Percentiles rank a stretch among this genome's conserved stretches.
Evolutionary conservation across 2,888 invertebrate genomes (phyloP).

Genomic region (Encarsia formosa): DNA sequence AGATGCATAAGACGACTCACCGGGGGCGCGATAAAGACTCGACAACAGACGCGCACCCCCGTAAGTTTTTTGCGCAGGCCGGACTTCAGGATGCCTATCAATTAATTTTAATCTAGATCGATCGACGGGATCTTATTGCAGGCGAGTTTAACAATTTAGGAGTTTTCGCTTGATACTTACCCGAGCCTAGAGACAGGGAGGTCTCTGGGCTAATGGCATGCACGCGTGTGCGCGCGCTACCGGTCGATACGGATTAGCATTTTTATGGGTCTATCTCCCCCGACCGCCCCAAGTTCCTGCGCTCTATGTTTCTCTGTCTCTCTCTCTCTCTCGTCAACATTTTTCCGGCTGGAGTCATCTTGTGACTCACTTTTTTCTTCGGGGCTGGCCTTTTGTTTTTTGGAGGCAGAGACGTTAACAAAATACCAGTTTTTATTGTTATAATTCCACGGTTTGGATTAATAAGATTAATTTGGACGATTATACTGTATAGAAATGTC

Average conservation of each 20-base stretch:
- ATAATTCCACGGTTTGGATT: no score
- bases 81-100: slow-evolving; percentile 40
- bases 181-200: slow-evolving; percentile 33
- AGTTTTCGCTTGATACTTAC: neutral
- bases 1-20: slow-evolving; percentile 53
- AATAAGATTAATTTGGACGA: no score
- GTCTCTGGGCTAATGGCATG: slow-evolving; percentile 52
- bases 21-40: slow-evolving; percentile 53
- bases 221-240: slow-evolving; percentile 26
- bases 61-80: slow-evolving; percentile 5
- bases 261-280: slow-evolving; percentile 51
- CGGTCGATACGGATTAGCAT: slow-evolving; percentile 52
- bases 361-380: no score
- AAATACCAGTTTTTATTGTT: no score
- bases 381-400: no score
- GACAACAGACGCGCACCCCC: slow-evolving; percentile 45
- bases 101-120: slow-evolving; percentile 53
- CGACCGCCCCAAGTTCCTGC: slow-evolving; percentile 34
- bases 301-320: slow-evolving; percentile 9
- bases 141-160: neutral
- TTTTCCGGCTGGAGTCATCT: slow-evolving; percentile 23
- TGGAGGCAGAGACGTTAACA: no score
- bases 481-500: no score
- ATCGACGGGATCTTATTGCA: slow-evolving; percentile 46
- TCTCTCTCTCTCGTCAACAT: slow-evolving; percentile 22